Evolutionary conservation across 1,140 invertebrate genomes (phyloP).

Genomic region (Drosophila asahinai): DNA sequence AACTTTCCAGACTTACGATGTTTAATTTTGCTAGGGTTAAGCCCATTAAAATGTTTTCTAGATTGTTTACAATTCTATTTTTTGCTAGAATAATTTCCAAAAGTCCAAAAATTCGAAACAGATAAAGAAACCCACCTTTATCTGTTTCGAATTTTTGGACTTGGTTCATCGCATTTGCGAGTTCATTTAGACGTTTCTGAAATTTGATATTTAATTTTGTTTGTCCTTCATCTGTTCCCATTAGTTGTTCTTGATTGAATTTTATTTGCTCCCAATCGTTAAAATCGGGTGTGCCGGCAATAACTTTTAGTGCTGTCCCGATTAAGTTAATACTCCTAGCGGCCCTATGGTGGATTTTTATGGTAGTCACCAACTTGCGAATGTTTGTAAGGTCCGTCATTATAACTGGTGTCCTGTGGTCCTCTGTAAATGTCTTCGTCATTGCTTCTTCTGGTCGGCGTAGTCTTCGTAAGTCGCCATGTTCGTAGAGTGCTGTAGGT

Average conservation of each 20-base stretch:
- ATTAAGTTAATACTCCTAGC: slow-evolving; percentile 20
- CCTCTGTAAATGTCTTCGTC: slow-evolving; percentile 1
- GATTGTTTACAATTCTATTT: slow-evolving; percentile 2
- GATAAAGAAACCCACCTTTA: too few relatives aligned
- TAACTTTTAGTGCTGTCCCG: slow-evolving; percentile 11
- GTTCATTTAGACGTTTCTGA: neutral
- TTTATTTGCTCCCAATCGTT: slow-evolving; percentile 25
- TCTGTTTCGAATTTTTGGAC: neutral
- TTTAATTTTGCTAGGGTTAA: slow-evolving; percentile 11
- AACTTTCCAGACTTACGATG: neutral
- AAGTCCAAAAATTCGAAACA: neutral
- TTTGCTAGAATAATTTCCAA: slow-evolving; percentile 4
- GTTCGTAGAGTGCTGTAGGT: neutral
- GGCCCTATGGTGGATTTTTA: slow-evolving; percentile 14
- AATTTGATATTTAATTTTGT: slow-evolving; percentile 16
- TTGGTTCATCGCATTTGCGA: neutral
- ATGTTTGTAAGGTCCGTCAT: neutral
- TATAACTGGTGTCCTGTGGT: slow-evolving; percentile 8
- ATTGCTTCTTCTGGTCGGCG: neutral
- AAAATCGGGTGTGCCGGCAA: neutral
- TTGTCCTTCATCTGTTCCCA: slow-evolving; percentile 16
- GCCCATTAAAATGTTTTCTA: slow-evolving; percentile 8
- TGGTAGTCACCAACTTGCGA: neutral
- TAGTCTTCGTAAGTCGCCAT: slow-evolving; percentile 10
- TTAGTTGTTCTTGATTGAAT: slow-evolving; percentile 19